A percentile compares a stretch with the other conserved stretches of the same genome.
Evolutionary conservation across 2,888 invertebrate genomes (phyloP).

Genomic region (Tetrapedia diversipes): DNA sequence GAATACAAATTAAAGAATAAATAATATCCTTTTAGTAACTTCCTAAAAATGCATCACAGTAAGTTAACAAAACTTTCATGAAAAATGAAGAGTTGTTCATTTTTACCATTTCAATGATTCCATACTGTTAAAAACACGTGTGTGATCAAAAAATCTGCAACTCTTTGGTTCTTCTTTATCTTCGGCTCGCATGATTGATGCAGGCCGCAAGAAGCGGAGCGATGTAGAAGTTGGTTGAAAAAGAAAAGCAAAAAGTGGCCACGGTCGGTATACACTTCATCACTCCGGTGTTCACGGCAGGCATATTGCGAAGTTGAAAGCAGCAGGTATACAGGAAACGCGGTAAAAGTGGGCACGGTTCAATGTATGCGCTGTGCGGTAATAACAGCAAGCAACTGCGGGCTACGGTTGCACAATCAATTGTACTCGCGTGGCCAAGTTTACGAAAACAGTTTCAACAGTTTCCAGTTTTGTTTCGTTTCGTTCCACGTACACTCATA

Average conservation of each 20-base stretch:
- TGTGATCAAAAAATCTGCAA: not conserved
- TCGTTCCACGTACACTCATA: not conserved
- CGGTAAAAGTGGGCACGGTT: conserved; percentile 14
- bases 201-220: not conserved
- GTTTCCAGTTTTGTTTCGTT: not conserved
- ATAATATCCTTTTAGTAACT: too few relatives aligned
- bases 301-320: conserved; percentile 30
- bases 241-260: not conserved
- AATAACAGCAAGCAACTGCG: conserved; percentile 20
- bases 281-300: conserved; percentile 4
- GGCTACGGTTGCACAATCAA: conserved; percentile 24
- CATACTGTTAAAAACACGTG: too few relatives aligned
- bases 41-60: too few relatives aligned
- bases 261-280: not conserved
- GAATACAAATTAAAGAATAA: too few relatives aligned
- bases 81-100: too few relatives aligned
- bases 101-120: too few relatives aligned
- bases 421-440: conserved; percentile 29
- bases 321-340: conserved; percentile 20
- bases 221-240: not conserved
- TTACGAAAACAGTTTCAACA: conserved; percentile 19
- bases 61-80: too few relatives aligned
- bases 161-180: not conserved
- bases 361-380: conserved; percentile 6
- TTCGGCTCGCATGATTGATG: not conserved